Evolutionary conservation across 2,113 vertebrate genomes (phyloP).

Genomic region (Amblyornis subalaris): DNA sequence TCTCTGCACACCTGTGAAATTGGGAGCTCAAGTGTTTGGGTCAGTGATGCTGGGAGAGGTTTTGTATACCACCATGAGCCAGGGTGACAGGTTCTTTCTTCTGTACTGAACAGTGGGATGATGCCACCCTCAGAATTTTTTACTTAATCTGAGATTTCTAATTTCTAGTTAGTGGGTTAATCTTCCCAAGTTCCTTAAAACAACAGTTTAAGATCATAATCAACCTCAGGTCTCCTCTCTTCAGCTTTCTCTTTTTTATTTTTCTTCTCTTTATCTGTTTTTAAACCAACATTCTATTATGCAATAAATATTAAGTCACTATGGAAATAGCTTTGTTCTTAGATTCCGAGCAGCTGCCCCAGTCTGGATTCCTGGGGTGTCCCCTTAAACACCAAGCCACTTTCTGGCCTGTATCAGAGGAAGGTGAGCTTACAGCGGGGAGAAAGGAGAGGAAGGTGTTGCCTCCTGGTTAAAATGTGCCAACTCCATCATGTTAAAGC

Average conservation of each 20-base stretch:
- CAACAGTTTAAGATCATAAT: not conserved
- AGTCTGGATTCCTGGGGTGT: not conserved
- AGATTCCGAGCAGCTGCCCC: not conserved
- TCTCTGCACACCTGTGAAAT: not conserved
- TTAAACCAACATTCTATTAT: not conserved
- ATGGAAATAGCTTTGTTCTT: not conserved
- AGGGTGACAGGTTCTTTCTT: not conserved
- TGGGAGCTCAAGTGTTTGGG: not conserved
- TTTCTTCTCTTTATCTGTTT: not conserved
- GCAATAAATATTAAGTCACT: not conserved
- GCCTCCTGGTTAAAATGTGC: not conserved
- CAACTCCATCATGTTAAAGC: not conserved
- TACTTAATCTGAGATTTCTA: not conserved
- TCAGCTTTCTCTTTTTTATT: not conserved
- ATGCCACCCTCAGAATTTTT: not conserved
- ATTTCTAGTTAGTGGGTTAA: not conserved
- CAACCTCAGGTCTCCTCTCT: not conserved
- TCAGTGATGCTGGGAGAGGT: not conserved
- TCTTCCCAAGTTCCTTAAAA: not conserved
- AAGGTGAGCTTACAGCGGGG: not conserved
- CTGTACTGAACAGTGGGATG: not conserved
- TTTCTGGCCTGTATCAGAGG: fast-evolving
- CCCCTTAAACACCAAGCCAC: not conserved
- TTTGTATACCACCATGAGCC: not conserved
- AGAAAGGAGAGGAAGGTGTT: not conserved